Conservation (phyloP, 1,140 invertebrate species). For the Ostrea edulis region DNA sequence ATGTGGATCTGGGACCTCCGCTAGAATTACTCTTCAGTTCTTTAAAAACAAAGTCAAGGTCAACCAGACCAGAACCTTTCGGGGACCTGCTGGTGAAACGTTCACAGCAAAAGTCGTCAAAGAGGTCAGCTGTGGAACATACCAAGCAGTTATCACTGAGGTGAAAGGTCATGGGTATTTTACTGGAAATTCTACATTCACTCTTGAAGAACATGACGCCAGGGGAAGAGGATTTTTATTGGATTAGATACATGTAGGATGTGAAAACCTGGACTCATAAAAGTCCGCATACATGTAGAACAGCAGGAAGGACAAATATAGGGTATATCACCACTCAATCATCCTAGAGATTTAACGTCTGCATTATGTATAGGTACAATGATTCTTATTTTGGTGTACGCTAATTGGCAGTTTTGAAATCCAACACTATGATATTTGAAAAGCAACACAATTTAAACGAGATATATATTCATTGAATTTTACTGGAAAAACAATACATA, state of each 20-base stretch:
- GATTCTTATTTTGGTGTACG: too few species aligned
- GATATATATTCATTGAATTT: too few species aligned
- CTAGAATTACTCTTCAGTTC: slow-evolving; percentile 75
- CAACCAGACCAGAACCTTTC: slow-evolving; percentile 69
- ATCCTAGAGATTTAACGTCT: too few species aligned
- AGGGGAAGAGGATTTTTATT: slow-evolving; percentile 70
- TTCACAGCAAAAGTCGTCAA: slow-evolving; percentile 66
- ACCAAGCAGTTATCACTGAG: slow-evolving; percentile 71
- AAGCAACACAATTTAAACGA: too few species aligned
- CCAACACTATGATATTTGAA: too few species aligned
- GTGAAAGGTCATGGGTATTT: slow-evolving; percentile 74
- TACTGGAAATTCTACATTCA: slow-evolving; percentile 67
- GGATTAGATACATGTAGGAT: neutral
- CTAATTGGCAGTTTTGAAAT: too few species aligned
- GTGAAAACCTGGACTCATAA: too few species aligned
- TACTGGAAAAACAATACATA: too few species aligned
- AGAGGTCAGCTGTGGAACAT: slow-evolving; percentile 53
- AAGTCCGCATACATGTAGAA: too few species aligned
- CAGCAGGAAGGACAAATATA: too few species aligned
- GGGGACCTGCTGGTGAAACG: slow-evolving; percentile 61
- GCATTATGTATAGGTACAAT: too few species aligned
- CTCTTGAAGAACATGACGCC: slow-evolving; percentile 70
- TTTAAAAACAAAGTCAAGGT: slow-evolving; percentile 64
- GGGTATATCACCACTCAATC: too few species aligned
- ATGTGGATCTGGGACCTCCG: slow-evolving; percentile 75